Percentiles rank a stretch among this genome's conserved stretches.
Conservation (phyloP, 2,113 vertebrate species). For the Grammomys dolichurus region DNA sequence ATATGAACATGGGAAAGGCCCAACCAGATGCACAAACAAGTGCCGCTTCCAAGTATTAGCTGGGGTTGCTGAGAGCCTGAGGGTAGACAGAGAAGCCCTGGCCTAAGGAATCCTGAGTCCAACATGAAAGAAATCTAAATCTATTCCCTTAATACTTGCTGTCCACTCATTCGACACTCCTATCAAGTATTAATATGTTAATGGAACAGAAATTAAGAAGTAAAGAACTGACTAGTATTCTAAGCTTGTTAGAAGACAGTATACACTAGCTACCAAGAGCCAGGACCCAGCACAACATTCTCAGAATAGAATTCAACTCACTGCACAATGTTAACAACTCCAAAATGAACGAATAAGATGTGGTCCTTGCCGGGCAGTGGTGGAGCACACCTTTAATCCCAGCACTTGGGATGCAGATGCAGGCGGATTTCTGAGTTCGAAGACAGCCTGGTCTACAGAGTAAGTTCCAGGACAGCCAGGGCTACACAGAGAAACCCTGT, state of each 20-base stretch:
- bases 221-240: neutral
- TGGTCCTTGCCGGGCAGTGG: neutral
- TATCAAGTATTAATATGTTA: neutral
- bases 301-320: conserved; percentile 44
- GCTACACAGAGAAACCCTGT: no score
- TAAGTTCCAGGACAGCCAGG: no score
- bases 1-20: neutral
- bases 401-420: no score
- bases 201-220: conserved; percentile 31
- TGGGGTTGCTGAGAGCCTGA: conserved; percentile 29
- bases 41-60: conserved; percentile 14
- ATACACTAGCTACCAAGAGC: neutral
- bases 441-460: no score
- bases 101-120: neutral
- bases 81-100: conserved; percentile 5
- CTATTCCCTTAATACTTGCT: neutral
- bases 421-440: no score
- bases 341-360: neutral
- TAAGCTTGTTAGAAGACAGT: conserved; percentile 4
- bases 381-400: no score
- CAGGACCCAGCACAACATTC: neutral
- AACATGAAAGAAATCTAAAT: conserved; percentile 14
- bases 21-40: neutral
- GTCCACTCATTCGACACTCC: neutral
- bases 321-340: conserved; percentile 16